Evolutionary conservation across 2,888 invertebrate genomes (phyloP), one percentile per base, ranked within the genome.

Genomic region (Diabrotica balteata): DNA sequence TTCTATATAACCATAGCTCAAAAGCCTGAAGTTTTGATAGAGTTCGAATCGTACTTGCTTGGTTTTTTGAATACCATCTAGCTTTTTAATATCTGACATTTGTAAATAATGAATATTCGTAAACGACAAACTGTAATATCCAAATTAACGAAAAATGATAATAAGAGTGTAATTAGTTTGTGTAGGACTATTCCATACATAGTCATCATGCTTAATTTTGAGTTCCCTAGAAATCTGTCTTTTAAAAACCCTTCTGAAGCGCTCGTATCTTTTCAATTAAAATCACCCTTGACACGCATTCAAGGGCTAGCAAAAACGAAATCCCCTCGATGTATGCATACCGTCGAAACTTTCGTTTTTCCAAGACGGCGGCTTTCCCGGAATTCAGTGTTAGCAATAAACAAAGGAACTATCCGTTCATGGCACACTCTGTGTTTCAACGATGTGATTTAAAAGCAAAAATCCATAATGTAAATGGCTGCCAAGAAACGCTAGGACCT

Each of bases 391-490:
- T 1, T 8, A 50, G 47, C 49, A 17, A 49, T 62, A 59, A 62
- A 62, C 49, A 50, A 51, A 66, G 54, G 59, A 45, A 52, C n/a
- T 57, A 54, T 7, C 46, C 66, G 69, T 60, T 66, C 63, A 66
- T 69, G 66, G 58, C 60, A 69, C 63, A 57, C 60, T 43, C 44
- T 53, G 52, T 55, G 63, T 68, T 54, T 51, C 49, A 44, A 32
- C 5, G 43, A 59, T 65, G 60, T 11, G 11, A 45, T 49, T 59
- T 50, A 59, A 50, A 47, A 51, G 46, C 32, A 47, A 70, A 70
- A 70, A 70, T 70, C 70, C 63, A 70, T 70, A 70, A 70, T 68
- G 67, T 46, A 68, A 70, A 70, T 68, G n/a, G n/a, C 11, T 50
- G 62, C 57, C 47, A 63, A 63, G 63, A 60, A 54, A 17, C 9